Base-by-base conservation (phyloP, 1,140 invertebrate species). In the Delia radicum region DNA sequence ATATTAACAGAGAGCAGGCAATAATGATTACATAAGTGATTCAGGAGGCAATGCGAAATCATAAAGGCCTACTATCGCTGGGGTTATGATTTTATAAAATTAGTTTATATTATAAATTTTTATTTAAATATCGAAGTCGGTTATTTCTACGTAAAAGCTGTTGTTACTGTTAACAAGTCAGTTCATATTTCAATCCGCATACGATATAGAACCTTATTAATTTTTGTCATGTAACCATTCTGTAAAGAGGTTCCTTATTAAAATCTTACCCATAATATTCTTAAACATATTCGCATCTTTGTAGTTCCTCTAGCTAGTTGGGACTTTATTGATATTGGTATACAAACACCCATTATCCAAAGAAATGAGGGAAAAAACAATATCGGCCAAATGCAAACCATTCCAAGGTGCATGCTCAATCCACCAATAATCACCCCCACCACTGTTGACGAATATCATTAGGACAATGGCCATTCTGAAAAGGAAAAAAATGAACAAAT, bases 351-450 rank as follows among this genome's bases (percentile, higher is more conserved):
- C 94, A 97, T 97, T 42, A 97, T 93, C 93, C 96, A 98, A n/a
- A 96, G 89, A 86, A 98, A 97, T 89, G 94, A 98, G 26, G 97
- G 97, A 86, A 99, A n/a, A 97, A 18, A 98, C 93, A 33, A 98
- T 87, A 87, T 99, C 97, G 2, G 96, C 97, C 29, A 97, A 87
- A 26, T 94, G 94, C 2, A 99, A 84, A 0, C 97, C 97, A 88
- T 98, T 96, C 97, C 97, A 99, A 8, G 92, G 89, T 1, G 94
- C 92, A 84, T 99, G 97, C 78, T 94, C 91, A 78, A 98, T 91
- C 88, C 96, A 95, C 88, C 91, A 93, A 86, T 98, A 98, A 29
- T 91, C 86, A 3, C 96, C 97, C 13, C 92, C 94, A 2, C 94
- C 94, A 86, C 95, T 94, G 83, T 97, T 96, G 18, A 96, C 94